A percentile compares a stretch with the other conserved stretches of the same genome.
Evolutionary conservation across 2,888 invertebrate species (phyloP).

Genomic region (Eurois occulta): DNA sequence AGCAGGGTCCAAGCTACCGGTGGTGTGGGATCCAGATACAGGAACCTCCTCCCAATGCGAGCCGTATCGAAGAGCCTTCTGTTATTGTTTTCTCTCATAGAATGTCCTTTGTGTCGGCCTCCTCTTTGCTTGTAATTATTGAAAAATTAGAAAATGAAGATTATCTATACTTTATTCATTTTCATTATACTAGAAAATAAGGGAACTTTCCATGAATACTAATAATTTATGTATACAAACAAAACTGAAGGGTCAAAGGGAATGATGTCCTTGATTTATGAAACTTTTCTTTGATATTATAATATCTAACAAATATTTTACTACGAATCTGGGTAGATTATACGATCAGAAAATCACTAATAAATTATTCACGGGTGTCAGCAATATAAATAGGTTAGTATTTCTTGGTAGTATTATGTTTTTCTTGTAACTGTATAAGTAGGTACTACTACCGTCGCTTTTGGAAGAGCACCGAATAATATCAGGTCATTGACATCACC

Average conservation of each 20-base stretch:
- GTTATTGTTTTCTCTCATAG: neutral
- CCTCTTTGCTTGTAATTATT: too few species aligned
- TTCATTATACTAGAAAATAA: neutral
- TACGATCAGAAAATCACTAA: neutral
- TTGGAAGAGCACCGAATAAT: neutral
- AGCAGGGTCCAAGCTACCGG: too few species aligned
- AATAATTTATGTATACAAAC: constrained; percentile 16
- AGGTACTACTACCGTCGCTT: constrained; percentile 1
- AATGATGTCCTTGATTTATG: constrained; percentile 4
- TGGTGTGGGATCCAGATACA: too few species aligned
- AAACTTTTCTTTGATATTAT: constrained; percentile 27
- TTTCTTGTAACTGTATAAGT: neutral
- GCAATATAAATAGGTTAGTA: neutral
- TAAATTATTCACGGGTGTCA: constrained; percentile 25
- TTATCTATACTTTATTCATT: neutral
- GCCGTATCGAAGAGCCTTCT: too few species aligned
- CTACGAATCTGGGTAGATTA: neutral
- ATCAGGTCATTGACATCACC: neutral
- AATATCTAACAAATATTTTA: constrained; percentile 18
- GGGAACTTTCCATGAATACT: neutral
- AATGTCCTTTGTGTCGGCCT: neutral
- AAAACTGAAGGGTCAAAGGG: neutral
- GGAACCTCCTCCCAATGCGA: too few species aligned
- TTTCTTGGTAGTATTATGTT: neutral
- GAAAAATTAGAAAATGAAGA: neutral